Conservation (phyloP, 2,888 invertebrate species). For the Sthenelais limicola region DNA sequence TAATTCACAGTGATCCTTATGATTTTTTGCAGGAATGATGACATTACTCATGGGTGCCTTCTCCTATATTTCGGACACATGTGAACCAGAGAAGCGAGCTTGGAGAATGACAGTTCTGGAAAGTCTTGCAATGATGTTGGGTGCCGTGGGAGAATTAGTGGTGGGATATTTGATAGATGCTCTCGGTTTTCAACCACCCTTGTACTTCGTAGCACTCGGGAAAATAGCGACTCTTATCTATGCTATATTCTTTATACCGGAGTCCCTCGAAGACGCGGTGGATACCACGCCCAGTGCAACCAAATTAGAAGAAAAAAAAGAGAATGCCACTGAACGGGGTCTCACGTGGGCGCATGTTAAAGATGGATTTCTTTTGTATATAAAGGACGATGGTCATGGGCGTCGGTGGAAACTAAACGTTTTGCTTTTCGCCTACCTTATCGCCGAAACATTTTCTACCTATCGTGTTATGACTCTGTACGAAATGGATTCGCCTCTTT, state of each 20-base stretch:
- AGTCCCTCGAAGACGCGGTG: slow-evolving; percentile 1
- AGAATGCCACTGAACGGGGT: too few species aligned
- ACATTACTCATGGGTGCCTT: slow-evolving; percentile 28
- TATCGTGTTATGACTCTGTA: slow-evolving; percentile 19
- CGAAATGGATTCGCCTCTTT: slow-evolving; percentile 39
- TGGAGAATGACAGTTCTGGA: slow-evolving; percentile 32
- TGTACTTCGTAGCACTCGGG: slow-evolving; percentile 30
- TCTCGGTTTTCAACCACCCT: slow-evolving; percentile 3
- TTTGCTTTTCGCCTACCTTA: background rate
- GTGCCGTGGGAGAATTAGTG: background rate
- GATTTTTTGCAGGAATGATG: slow-evolving; percentile 3
- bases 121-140: background rate
- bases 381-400: slow-evolving; percentile 27
- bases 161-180: slow-evolving; percentile 31
- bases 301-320: background rate
- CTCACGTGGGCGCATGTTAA: background rate
- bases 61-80: slow-evolving; percentile 30
- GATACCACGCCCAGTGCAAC: background rate
- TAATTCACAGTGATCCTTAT: too few species aligned
- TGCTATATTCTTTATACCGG: slow-evolving; percentile 39
- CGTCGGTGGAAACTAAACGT: slow-evolving; percentile 21
- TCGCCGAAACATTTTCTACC: slow-evolving; percentile 5
- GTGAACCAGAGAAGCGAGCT: slow-evolving; percentile 20
- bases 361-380: slow-evolving; percentile 3
- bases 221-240: slow-evolving; percentile 15